A percentile compares a stretch with the other conserved stretches of the same genome.
These are phyloP conservation scores for Diphyllodes magnificus DNA, from an alignment of 2,113 vertebrate species.

Conservation along the genomic window DNA sequence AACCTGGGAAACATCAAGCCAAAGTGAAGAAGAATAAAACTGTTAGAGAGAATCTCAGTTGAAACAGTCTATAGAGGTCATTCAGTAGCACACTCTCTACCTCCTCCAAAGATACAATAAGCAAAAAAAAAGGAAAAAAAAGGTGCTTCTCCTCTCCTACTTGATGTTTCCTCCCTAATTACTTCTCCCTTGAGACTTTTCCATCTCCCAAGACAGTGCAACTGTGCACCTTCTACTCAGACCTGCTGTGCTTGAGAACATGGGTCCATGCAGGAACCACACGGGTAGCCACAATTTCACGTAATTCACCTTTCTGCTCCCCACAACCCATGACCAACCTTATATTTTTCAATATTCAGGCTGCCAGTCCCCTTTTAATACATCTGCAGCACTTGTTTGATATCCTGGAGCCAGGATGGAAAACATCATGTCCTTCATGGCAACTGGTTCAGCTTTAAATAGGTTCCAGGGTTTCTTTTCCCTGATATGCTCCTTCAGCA, in stretches of 20 bases:
- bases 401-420: neutral
- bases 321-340: neutral
- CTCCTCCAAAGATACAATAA: neutral
- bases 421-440: neutral
- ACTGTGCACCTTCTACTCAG: neutral
- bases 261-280: fast-evolving
- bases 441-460: neutral
- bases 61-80: neutral
- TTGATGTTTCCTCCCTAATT: neutral
- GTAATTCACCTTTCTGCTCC: neutral
- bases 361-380: neutral
- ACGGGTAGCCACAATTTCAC: fast-evolving
- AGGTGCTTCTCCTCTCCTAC: neutral
- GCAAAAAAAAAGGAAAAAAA: no score
- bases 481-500: neutral
- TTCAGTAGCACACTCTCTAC: neutral
- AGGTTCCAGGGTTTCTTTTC: neutral
- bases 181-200: neutral
- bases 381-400: neutral
- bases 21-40: neutral
- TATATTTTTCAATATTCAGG: neutral
- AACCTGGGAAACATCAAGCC: neutral
- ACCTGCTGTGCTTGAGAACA: neutral
- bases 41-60: neutral
- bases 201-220: neutral